Evolutionary conservation across 2,888 invertebrate species (phyloP).

Genomic region (Uloborus plumipes): DNA sequence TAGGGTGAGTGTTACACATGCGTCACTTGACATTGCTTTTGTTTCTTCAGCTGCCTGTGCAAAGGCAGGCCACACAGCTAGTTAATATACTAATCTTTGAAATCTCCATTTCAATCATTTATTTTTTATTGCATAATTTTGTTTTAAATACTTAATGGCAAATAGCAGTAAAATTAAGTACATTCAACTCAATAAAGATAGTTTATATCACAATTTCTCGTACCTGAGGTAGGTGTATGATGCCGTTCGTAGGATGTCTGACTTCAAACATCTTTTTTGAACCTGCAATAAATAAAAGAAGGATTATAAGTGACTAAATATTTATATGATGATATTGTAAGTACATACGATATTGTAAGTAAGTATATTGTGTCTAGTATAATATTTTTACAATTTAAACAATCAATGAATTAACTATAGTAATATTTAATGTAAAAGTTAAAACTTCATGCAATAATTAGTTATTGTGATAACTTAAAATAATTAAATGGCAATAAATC

Average conservation of each 20-base stretch:
- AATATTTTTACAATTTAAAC: background rate
- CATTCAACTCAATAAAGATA: background rate
- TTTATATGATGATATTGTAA: no score
- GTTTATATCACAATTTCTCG: background rate
- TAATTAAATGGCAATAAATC: background rate
- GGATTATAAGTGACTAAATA: no score
- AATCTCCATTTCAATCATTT: no score
- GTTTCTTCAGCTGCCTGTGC: no score
- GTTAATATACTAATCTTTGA: no score
- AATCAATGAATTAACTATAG: background rate
- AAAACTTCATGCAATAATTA: no score
- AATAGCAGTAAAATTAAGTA: background rate
- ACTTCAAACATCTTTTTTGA: slow-evolving; percentile 40
- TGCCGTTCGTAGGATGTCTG: slow-evolving; percentile 30
- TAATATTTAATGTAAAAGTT: no score
- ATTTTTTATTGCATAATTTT: background rate
- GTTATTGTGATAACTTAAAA: no score
- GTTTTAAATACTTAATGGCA: background rate
- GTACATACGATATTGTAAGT: background rate
- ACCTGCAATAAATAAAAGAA: slow-evolving; percentile 17
- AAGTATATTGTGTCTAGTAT: no score
- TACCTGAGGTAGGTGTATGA: slow-evolving; percentile 41
- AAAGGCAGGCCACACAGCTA: no score
- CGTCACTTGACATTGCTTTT: no score
- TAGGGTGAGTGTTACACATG: no score